These are phyloP conservation scores for Motacilla tschutschensis DNA, from an alignment of 2,113 vertebrate species.

Conservation along the genomic window DNA sequence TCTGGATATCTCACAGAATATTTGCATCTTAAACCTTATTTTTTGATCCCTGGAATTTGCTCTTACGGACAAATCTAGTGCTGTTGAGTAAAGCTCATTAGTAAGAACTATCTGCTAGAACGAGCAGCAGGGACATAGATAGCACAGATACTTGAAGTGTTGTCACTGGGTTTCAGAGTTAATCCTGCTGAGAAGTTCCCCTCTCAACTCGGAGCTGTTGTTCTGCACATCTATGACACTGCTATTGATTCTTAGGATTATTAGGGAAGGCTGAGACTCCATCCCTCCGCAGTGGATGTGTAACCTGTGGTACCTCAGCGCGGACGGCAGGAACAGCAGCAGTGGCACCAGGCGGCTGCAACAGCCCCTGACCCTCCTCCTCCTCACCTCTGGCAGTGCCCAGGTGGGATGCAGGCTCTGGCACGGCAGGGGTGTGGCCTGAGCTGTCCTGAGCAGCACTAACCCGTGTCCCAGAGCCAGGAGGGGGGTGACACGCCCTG, in stretches of 20 bases:
- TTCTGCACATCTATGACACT: background rate
- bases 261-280: background rate
- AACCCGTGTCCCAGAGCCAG: background rate
- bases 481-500: background rate
- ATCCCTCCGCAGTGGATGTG: background rate
- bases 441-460: background rate
- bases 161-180: constrained; percentile 31
- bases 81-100: constrained; percentile 24
- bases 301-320: fast-evolving
- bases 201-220: background rate
- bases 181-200: constrained; percentile 17
- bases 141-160: background rate
- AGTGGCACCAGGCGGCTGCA: background rate
- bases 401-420: background rate
- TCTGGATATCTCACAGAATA: background rate
- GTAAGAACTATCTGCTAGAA: background rate
- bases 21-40: constrained; percentile 27
- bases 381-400: background rate
- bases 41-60: background rate
- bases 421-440: fast-evolving
- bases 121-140: background rate
- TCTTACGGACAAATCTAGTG: background rate
- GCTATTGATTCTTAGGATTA: background rate
- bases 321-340: background rate
- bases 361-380: background rate